Evolutionary conservation across 1,140 invertebrate genomes (phyloP).

Genomic region (Diuraphis noxia): DNA sequence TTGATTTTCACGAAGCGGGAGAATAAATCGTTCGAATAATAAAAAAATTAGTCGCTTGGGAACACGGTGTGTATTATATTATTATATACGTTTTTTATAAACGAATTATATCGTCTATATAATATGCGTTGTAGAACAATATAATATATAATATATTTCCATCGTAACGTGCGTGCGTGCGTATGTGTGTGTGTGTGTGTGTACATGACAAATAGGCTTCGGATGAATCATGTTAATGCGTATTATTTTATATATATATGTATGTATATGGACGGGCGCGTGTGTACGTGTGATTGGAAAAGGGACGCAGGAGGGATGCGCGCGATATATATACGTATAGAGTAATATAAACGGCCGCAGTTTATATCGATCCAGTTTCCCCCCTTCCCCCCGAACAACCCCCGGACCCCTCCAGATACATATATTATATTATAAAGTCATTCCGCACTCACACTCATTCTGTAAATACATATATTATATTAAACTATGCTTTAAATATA

Average conservation of each 20-base stretch:
- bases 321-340: background rate
- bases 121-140: background rate
- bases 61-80: background rate
- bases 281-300: conserved; percentile 11
- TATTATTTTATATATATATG: conserved; percentile 11
- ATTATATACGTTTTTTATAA: background rate
- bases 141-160: background rate
- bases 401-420: background rate
- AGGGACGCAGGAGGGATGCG: background rate
- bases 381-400: background rate
- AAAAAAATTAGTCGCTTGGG: conserved; percentile 5
- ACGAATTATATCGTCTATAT: background rate
- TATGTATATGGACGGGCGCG: background rate
- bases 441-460: background rate
- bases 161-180: background rate
- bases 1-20: background rate
- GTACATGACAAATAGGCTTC: conserved; percentile 23
- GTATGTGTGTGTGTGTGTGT: background rate
- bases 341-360: conserved; percentile 5
- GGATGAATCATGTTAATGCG: background rate
- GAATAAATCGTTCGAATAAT: background rate
- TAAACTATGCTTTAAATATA: background rate
- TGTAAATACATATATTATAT: background rate
- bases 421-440: background rate
- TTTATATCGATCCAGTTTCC: conserved; percentile 36